phyloP scores from a whole-genome alignment of 1,140 invertebrate genomes.

The Cydia splendana region DNA sequence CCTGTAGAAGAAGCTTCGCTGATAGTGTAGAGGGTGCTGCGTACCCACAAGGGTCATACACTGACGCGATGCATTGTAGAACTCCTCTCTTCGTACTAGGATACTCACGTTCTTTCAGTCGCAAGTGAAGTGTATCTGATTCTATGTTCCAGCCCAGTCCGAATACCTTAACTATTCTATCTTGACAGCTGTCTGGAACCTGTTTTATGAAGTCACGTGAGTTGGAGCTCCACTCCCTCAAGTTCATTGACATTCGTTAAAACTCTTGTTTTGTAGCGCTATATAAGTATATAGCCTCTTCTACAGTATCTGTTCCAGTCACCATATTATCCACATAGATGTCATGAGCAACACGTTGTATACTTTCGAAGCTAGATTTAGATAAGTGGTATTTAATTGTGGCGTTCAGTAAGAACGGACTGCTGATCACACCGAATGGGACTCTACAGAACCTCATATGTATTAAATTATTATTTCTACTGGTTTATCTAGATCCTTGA shows the following conservation, averaged over 20 bases:
- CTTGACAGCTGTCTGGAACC: neutral
- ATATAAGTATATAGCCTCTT: neutral
- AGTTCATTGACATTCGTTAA: conserved; percentile 6
- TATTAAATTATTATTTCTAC: neutral
- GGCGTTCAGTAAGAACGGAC: conserved; percentile 32
- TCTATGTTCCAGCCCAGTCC: neutral
- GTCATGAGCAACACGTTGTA: conserved; percentile 14
- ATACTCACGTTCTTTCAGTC: neutral
- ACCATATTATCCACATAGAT: conserved; percentile 33
- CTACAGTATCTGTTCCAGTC: neutral
- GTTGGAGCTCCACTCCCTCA: conserved; percentile 32
- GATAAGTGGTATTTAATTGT: neutral
- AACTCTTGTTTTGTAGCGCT: neutral
- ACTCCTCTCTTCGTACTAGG: conserved; percentile 15
- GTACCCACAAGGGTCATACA: conserved; percentile 33
- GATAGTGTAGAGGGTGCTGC: neutral
- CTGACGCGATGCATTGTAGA: conserved; percentile 18
- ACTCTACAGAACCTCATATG: conserved; percentile 25
- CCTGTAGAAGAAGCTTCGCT: conserved; percentile 24
- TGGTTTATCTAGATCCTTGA: conserved; percentile 21
- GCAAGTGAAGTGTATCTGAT: neutral
- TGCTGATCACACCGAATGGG: conserved; percentile 32
- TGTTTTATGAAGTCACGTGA: neutral
- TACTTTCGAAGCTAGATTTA: neutral
- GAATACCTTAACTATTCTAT: conserved; percentile 1